These are phyloP conservation scores for Tachysurus fulvidraco DNA, from an alignment of 2,113 vertebrate species.

Conservation along the genomic window DNA sequence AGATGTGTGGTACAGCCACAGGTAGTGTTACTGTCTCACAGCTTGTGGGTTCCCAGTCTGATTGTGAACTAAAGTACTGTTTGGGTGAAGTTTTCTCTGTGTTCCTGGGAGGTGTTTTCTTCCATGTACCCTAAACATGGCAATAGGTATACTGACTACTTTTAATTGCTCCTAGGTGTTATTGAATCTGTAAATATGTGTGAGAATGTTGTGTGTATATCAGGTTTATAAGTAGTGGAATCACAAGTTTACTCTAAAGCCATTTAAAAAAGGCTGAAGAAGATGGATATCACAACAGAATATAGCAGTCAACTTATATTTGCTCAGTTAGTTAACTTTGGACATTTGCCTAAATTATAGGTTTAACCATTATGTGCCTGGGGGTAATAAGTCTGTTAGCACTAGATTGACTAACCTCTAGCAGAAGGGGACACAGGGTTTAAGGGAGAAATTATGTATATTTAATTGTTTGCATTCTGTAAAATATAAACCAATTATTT, in stretches of 20 bases:
- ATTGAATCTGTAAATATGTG: not conserved
- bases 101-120: not conserved
- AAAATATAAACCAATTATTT: not conserved
- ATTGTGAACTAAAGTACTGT: not conserved
- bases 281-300: not conserved
- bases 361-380: conserved; percentile 9
- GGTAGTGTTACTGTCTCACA: not conserved
- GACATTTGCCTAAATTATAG: not conserved
- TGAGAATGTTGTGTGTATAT: not conserved
- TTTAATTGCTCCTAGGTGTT: not conserved
- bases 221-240: not conserved
- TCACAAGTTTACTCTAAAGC: not conserved
- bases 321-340: conserved; percentile 11
- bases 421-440: not conserved
- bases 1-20: not conserved
- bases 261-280: not conserved
- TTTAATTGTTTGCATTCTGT: not conserved
- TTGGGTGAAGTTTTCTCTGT: not conserved
- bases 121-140: not conserved
- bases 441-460: not conserved
- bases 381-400: not conserved
- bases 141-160: not conserved
- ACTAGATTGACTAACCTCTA: conserved; percentile 13
- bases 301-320: not conserved
- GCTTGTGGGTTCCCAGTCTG: not conserved